A percentile compares a stretch with the other conserved stretches of the same genome.
phyloP scores from a whole-genome alignment of 2,888 invertebrate species.

The Choristoneura rosaceana region DNA sequence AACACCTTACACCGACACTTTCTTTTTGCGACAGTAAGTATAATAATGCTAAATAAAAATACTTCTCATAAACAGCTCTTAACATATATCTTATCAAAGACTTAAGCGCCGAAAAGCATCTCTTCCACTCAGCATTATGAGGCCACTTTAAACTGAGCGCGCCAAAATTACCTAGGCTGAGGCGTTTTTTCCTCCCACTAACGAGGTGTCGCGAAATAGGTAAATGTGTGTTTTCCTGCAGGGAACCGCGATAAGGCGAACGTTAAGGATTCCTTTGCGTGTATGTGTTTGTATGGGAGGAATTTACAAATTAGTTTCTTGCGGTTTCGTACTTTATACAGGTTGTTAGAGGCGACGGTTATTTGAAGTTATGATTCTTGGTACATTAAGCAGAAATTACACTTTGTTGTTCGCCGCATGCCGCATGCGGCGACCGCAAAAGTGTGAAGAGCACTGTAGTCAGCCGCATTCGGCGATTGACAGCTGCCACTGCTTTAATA shows the following conservation, averaged over 20 bases:
- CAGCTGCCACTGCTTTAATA: no score
- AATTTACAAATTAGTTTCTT: slow-evolving; percentile 10
- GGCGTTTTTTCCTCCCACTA: slow-evolving; percentile 14
- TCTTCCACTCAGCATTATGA: slow-evolving; percentile 15
- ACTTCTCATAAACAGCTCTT: not conserved
- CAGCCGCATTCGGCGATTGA: no score
- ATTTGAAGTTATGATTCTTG: not conserved
- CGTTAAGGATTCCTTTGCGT: slow-evolving; percentile 1
- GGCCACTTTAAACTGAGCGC: slow-evolving; percentile 3
- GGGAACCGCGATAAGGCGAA: slow-evolving; percentile 16
- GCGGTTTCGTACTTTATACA: not conserved
- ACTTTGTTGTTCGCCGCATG: no score
- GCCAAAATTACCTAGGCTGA: slow-evolving; percentile 6
- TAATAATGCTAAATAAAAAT: no score
- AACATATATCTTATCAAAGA: not conserved
- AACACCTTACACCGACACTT: no score
- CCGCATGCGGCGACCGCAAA: no score
- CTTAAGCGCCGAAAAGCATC: slow-evolving; percentile 1
- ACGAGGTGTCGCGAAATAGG: slow-evolving; percentile 26
- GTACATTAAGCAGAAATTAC: no score
- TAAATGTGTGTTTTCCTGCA: slow-evolving; percentile 31
- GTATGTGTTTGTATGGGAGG: not conserved
- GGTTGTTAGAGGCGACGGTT: not conserved
- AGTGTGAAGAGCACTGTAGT: no score
- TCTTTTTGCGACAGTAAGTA: no score